Evolutionary conservation across 2,113 vertebrate genomes (phyloP), one percentile per base, ranked within the genome.

Genomic region (Sylvicapra grimmia): DNA sequence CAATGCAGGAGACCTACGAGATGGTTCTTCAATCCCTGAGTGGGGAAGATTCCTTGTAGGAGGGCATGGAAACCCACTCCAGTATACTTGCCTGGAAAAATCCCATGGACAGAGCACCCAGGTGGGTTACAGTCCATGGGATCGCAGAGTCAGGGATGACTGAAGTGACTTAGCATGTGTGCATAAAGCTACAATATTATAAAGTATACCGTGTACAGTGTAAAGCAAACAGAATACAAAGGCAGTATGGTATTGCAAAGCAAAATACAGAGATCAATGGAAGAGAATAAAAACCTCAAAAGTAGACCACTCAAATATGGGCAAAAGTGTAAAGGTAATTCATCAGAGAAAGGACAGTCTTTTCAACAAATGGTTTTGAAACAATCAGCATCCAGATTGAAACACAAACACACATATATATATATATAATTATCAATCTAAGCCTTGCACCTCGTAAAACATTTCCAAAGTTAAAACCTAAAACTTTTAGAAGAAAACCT

Each of bases 401-500:
- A 72, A 72, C 19, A 36, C 4, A 68, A 33, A 72, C n/a, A n/a
- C n/a, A 16, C 61, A n/a, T 16, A n/a, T 40, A 40, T 40, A 40
- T 23, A 61, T 47, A 72, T 27, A 9, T 7, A 27, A 14, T 29
- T 59, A 19, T 83, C 36, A 65, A 21, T 6, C 33, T 94, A 53
- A 88, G 61, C 19, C 19, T 82, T 72, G 21, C 1, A 54, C 21
- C 49, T 59, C 53, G 29, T 47, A 63, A 61, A 92, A 92, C 88
- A 86, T 51, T 72, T 59, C 29, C 51, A 88, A 83, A 92, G 51
- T 86, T 84, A 88, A 56, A 87, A 51, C 29, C 11, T 75, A 49
- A 84, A 86, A 49, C 33, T 53, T 72, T 44, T 51, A 51, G n/a
- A 44, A 51, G 61, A 80, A 56, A 93, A 40, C 23, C 18, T 85